These are phyloP conservation scores for Patella caerulea DNA, from an alignment of 2,888 invertebrate genomes.

Conservation along the genomic window DNA sequence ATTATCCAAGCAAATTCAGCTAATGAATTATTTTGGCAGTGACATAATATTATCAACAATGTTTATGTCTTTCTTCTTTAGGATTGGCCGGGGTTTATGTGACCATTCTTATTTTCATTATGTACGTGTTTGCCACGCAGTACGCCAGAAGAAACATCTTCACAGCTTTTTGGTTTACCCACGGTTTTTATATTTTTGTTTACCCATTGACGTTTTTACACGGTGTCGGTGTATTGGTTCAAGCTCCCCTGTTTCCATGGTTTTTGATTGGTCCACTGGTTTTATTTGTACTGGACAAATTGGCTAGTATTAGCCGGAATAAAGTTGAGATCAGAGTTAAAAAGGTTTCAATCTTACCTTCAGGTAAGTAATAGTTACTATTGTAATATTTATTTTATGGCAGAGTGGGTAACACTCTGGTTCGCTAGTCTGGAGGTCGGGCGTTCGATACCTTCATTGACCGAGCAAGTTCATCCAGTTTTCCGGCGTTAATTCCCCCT, in stretches of 20 bases:
- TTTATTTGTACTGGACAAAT: constrained; percentile 75
- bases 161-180: constrained; percentile 77
- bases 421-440: too few species aligned
- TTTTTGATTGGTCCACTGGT: constrained; percentile 76
- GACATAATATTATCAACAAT: background rate
- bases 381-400: background rate
- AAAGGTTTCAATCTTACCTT: constrained; percentile 76
- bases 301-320: constrained; percentile 75
- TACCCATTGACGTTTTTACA: constrained; percentile 77
- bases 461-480: too few species aligned
- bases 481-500: too few species aligned
- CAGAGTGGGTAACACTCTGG: too few species aligned
- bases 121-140: constrained; percentile 76
- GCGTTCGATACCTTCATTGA: too few species aligned
- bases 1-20: too few species aligned
- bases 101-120: constrained; percentile 73
- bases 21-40: too few species aligned
- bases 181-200: constrained; percentile 76
- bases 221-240: constrained; percentile 76
- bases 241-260: constrained; percentile 75
- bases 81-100: constrained; percentile 77
- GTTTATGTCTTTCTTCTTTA: constrained; percentile 27
- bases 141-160: constrained; percentile 75
- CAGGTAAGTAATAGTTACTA: constrained; percentile 71
- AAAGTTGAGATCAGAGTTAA: constrained; percentile 76